A percentile compares a stretch with the other conserved stretches of the same genome.
phyloP scores from a whole-genome alignment of 1,140 invertebrate species.

The Pteromalus puparum region DNA sequence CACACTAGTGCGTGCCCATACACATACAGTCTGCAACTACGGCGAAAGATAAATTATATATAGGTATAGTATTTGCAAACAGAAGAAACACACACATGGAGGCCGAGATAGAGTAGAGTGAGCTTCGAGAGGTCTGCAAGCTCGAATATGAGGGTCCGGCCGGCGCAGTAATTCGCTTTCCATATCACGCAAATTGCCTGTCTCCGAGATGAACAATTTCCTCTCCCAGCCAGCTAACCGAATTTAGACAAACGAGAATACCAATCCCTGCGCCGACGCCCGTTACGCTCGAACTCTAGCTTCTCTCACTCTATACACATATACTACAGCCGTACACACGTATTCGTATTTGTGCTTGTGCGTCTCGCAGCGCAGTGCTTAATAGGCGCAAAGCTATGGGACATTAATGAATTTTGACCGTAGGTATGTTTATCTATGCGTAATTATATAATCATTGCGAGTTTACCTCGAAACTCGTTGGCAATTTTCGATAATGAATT shows the following conservation, averaged over 20 bases:
- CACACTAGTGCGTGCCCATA: neutral
- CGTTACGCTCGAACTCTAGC: constrained; percentile 7
- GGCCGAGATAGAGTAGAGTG: neutral
- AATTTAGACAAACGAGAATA: constrained; percentile 57
- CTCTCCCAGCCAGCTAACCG: constrained; percentile 45
- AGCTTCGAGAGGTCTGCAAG: neutral
- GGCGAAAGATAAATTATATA: neutral
- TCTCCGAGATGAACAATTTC: constrained; percentile 58
- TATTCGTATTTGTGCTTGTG: neutral
- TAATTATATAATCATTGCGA: neutral
- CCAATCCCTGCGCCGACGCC: neutral
- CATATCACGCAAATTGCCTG: constrained; percentile 53
- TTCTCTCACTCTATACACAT: neutral
- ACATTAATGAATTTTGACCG: neutral
- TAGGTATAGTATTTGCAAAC: neutral
- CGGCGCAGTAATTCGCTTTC: constrained; percentile 52
- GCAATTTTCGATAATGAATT: too few relatives aligned
- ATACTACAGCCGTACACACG: neutral
- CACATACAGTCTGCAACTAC: neutral
- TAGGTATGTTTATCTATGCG: neutral
- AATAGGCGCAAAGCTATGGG: neutral
- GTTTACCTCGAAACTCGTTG: too few relatives aligned
- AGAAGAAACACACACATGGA: neutral
- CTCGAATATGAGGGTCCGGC: neutral
- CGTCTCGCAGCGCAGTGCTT: neutral